These are phyloP conservation scores for Aramus guarauna DNA, from an alignment of 2,113 vertebrate genomes.

Conservation along the genomic window DNA sequence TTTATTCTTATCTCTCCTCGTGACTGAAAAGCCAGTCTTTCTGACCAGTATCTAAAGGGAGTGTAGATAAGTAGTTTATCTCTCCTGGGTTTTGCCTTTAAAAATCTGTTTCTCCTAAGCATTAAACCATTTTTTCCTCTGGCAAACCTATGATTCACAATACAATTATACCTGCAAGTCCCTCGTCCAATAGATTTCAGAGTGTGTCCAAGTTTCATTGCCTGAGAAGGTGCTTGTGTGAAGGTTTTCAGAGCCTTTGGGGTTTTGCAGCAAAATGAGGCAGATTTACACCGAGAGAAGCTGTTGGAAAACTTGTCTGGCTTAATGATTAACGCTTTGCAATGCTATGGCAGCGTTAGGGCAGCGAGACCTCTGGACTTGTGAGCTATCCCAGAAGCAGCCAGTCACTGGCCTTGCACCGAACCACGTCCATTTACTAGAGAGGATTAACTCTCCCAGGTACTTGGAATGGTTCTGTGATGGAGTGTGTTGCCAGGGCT, in stretches of 20 bases:
- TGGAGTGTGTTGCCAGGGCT: background rate
- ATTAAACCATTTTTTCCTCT: background rate
- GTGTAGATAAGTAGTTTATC: background rate
- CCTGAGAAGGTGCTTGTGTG: background rate
- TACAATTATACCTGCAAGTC: background rate
- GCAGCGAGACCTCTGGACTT: slow-evolving; percentile 59
- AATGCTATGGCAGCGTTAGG: background rate
- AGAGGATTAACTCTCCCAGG: background rate
- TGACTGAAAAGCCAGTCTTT: background rate
- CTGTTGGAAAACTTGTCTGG: background rate
- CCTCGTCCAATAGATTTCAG: background rate
- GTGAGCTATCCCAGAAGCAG: background rate
- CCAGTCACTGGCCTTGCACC: background rate
- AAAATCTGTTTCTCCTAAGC: background rate
- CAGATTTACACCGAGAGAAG: background rate
- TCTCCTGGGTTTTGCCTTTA: background rate
- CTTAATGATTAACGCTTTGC: slow-evolving; percentile 61
- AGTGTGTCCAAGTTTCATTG: background rate
- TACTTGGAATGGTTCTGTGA: background rate
- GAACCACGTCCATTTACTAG: background rate
- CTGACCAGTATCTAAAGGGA: background rate
- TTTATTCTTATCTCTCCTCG: background rate
- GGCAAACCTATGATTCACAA: background rate
- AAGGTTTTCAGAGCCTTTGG: background rate
- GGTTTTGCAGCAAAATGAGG: background rate